phyloP scores from a whole-genome alignment of 2,888 invertebrate species.

The Dusona sp. region DNA sequence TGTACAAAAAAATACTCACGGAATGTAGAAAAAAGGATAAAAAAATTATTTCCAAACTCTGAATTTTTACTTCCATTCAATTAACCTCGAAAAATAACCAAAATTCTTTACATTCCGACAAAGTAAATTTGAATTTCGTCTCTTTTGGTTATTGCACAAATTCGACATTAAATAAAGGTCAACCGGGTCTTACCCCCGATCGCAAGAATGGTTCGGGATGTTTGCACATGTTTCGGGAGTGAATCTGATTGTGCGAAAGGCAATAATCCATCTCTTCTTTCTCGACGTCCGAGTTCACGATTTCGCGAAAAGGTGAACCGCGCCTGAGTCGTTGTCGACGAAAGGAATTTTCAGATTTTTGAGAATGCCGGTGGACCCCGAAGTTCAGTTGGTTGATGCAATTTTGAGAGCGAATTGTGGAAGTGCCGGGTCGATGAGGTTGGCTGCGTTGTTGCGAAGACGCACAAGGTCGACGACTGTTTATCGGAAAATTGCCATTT shows the following conservation, averaged over 20 bases:
- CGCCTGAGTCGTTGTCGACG: not conserved
- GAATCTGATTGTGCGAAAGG: conserved; percentile 24
- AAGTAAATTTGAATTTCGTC: not conserved
- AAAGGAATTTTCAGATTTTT: conserved; percentile 37
- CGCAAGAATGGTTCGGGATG: conserved; percentile 17
- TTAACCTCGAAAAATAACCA: too few species aligned
- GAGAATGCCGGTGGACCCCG: conserved; percentile 10
- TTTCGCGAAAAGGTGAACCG: conserved; percentile 40
- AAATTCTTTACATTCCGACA: not conserved
- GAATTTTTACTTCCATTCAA: too few species aligned
- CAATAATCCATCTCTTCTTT: conserved; percentile 41
- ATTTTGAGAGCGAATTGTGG: conserved; percentile 26
- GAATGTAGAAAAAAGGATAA: too few species aligned
- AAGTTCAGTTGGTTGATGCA: conserved; percentile 33
- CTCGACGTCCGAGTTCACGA: conserved; percentile 32
- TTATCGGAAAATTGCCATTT: conserved; percentile 12
- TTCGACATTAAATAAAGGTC: not conserved
- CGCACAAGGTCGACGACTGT: conserved; percentile 20
- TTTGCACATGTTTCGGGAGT: conserved; percentile 27
- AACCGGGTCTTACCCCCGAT: conserved; percentile 49
- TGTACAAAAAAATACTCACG: too few species aligned
- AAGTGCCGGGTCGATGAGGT: conserved; percentile 48
- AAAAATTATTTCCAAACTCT: too few species aligned
- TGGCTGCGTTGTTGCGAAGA: conserved; percentile 38
- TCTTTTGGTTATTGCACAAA: not conserved